Evolutionary conservation across 2,888 invertebrate genomes (phyloP), one percentile per base, ranked within the genome.

Genomic region (Acleris emargana): DNA sequence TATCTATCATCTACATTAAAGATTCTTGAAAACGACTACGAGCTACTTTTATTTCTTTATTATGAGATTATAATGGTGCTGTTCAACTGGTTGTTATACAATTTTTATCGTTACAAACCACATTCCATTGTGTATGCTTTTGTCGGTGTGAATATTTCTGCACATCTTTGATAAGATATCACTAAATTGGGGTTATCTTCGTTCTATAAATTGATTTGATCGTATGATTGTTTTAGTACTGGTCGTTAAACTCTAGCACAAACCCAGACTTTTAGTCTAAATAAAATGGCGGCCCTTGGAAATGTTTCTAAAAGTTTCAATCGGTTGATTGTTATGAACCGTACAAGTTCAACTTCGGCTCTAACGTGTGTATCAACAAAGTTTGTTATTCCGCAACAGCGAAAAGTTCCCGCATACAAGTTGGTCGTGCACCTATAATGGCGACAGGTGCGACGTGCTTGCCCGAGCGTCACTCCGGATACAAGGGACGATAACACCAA

Each of bases 381-480:
- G 55, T 61, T 51, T 28, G 18, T n/a, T 66, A 60, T 66, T 38
- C 57, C 57, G 38, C 52, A n/a, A 59, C 42, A 57, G 50, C 49
- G 66, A 67, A 69, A 75, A 75, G 72, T 73, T 71, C 49, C 57
- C 49, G 22, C 64, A 66, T 69, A 62, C 68, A 58, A 70, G 69
- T 61, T 64, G 49, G 47, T 52, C 54, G 58, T 60, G 67, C 67
- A 68, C 68, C 72, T 73, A 76, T 76, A 76, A 76, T 77, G 77
- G 79, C 82, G 89, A 87, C 91, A 91, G 91, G 91, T 91, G 91
- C 82, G 81, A 71, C 77, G 78, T 81, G 86, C 71, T 78, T 86
- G 78, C 71, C 77, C 82, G 72, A 83, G 80, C 89, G 85, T 78
- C 69, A 72, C 70, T 75, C 74, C 76, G 79, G 78, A 75, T 76